Conservation (phyloP, 2,888 invertebrate genomes). For the Morpho achilles region DNA sequence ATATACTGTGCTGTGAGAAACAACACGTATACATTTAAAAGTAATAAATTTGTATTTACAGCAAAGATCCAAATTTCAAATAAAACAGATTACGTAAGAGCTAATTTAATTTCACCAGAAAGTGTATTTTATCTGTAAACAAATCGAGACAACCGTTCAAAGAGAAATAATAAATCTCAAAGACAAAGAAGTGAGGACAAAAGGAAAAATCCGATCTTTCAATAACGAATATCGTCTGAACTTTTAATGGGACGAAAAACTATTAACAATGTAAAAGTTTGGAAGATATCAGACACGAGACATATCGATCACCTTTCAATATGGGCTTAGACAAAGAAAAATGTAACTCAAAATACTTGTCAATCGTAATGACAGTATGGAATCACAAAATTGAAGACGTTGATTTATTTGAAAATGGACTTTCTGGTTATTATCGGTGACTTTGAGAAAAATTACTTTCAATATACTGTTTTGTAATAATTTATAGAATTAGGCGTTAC, state of each 20-base stretch:
- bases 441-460: too few species aligned
- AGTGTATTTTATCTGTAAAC: background rate
- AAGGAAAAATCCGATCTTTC: slow-evolving; percentile 30
- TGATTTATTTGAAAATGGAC: background rate
- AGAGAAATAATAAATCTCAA: slow-evolving; percentile 31
- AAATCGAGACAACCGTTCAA: slow-evolving; percentile 4
- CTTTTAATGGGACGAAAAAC: slow-evolving; percentile 39
- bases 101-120: slow-evolving; percentile 1
- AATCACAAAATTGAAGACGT: background rate
- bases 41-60: too few species aligned
- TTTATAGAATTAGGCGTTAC: too few species aligned
- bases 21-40: too few species aligned
- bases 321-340: too few species aligned
- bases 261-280: slow-evolving; percentile 44
- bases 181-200: slow-evolving; percentile 29
- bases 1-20: too few species aligned
- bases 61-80: too few species aligned
- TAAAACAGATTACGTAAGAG: too few species aligned
- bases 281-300: slow-evolving; percentile 30
- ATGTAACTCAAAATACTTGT: too few species aligned
- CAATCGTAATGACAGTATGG: too few species aligned
- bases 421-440: background rate
- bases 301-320: slow-evolving; percentile 19
- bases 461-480: too few species aligned
- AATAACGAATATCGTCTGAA: slow-evolving; percentile 36